Evolutionary conservation across 2,888 invertebrate genomes (phyloP).

Genomic region (Cataglyphis albicans): DNA sequence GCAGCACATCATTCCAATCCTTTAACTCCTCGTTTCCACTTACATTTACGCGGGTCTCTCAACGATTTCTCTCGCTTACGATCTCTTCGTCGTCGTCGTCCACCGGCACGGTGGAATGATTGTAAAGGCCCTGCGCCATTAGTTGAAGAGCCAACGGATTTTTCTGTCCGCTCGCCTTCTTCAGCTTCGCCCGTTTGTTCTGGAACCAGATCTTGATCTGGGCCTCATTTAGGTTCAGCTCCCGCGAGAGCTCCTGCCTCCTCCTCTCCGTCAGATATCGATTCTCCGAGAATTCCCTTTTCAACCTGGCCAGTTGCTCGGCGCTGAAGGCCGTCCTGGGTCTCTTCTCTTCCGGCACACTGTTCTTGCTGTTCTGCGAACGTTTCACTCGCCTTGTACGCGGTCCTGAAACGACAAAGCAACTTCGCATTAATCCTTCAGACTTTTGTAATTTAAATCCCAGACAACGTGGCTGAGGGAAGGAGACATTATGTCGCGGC

Average conservation of each 20-base stretch:
- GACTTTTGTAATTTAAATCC: constrained; percentile 14
- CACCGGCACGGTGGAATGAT: constrained; percentile 93
- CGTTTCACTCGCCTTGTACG: constrained; percentile 88
- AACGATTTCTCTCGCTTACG: constrained; percentile 72
- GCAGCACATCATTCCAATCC: neutral
- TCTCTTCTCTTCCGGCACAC: constrained; percentile 92
- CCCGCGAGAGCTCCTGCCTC: constrained; percentile 95
- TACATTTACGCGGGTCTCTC: constrained; percentile 25
- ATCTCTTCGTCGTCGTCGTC: constrained; percentile 92
- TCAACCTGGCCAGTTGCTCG: constrained; percentile 95
- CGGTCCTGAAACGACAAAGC: constrained; percentile 86
- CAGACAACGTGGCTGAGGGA: neutral
- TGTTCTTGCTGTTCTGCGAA: constrained; percentile 85
- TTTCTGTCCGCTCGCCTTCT: constrained; percentile 95
- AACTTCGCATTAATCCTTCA: constrained; percentile 47
- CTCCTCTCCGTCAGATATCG: constrained; percentile 97
- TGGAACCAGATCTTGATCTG: constrained; percentile 99
- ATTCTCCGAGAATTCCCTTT: constrained; percentile 97
- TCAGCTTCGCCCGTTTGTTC: constrained; percentile 98
- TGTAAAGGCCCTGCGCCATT: constrained; percentile 98
- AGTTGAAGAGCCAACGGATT: constrained; percentile 95
- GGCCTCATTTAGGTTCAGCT: constrained; percentile 97
- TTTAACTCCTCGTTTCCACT: neutral
- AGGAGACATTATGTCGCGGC: constrained; percentile 23
- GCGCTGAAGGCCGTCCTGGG: constrained; percentile 98